These are phyloP conservation scores for Drosophila gaucha DNA, from an alignment of 2,888 invertebrate species.

Conservation along the genomic window DNA sequence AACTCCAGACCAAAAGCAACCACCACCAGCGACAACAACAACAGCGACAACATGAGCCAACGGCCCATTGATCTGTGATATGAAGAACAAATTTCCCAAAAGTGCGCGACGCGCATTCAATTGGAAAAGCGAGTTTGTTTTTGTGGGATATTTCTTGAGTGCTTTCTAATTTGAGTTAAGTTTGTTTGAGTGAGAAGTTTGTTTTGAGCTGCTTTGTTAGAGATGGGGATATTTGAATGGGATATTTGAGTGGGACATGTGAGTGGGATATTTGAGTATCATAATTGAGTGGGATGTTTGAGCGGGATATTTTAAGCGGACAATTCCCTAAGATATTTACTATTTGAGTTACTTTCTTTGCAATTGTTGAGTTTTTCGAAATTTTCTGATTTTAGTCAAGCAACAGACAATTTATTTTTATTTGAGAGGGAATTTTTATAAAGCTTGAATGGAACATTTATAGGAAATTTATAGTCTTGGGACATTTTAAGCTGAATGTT, in stretches of 20 bases:
- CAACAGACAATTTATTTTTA: too few relatives aligned
- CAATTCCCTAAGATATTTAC: background rate
- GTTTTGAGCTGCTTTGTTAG: background rate
- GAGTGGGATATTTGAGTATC: background rate
- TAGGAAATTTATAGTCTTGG: too few relatives aligned
- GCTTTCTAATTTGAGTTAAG: conserved; percentile 1
- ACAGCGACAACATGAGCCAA: background rate
- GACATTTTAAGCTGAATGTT: background rate
- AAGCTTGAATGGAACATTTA: background rate
- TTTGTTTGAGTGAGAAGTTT: background rate
- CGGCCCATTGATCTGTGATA: conserved; percentile 44
- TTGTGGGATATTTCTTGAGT: conserved; percentile 22
- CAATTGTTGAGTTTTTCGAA: background rate
- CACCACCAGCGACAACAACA: conserved; percentile 17
- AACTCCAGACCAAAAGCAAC: conserved; percentile 26
- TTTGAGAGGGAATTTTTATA: background rate
- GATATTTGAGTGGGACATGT: background rate
- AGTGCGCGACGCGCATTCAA: conserved; percentile 41
- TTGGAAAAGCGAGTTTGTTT: conserved; percentile 43
- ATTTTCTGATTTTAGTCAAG: too few relatives aligned
- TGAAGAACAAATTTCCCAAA: conserved; percentile 55
- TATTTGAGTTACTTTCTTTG: background rate
- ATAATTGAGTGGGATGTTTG: background rate
- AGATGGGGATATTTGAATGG: too few relatives aligned
- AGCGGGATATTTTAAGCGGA: background rate